A percentile compares a stretch with the other conserved stretches of the same genome.
Conservation (phyloP, 2,797 vertebrate genomes). For the Cynopterus sphinx region DNA sequence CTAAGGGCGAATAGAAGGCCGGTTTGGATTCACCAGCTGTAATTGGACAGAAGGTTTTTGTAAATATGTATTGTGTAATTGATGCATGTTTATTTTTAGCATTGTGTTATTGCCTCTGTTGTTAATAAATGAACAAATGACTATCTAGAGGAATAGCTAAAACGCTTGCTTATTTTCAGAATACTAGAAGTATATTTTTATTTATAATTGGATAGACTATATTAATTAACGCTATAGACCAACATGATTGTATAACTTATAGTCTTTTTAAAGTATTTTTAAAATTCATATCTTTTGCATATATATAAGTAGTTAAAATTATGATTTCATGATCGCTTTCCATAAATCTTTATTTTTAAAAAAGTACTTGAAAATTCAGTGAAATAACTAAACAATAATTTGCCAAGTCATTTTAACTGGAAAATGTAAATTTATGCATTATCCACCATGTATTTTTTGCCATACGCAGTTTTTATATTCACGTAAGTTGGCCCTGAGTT, state of each 20-base stretch:
- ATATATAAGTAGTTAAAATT: conserved; percentile 27
- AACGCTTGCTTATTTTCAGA: conserved; percentile 73
- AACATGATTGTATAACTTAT: conserved; percentile 36
- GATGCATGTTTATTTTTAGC: conserved; percentile 88
- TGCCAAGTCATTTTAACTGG: conserved; percentile 17
- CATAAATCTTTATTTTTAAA: conserved; percentile 45
- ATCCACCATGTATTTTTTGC: conserved; percentile 44
- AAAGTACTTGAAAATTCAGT: conserved; percentile 44
- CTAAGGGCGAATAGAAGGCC: conserved; percentile 73
- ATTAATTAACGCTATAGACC: not conserved
- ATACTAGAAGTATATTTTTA: not conserved
- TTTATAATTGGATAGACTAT: conserved; percentile 27
- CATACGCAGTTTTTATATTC: conserved; percentile 45
- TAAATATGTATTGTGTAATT: conserved; percentile 83
- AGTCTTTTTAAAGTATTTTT: conserved; percentile 40
- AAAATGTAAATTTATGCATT: conserved; percentile 50
- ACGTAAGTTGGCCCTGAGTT: conserved; percentile 6
- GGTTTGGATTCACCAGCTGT: conserved; percentile 81
- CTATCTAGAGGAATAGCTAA: conserved; percentile 78
- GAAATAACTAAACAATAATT: conserved; percentile 40
- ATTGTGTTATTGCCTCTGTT: conserved; percentile 83
- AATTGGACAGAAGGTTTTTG: conserved; percentile 79
- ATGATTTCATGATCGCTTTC: not conserved
- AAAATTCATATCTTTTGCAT: conserved; percentile 23
- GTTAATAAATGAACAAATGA: conserved; percentile 86